Evolutionary conservation across 2,113 vertebrate genomes (phyloP), one percentile per base, ranked within the genome.

Genomic region (Oreocharis arfaki): DNA sequence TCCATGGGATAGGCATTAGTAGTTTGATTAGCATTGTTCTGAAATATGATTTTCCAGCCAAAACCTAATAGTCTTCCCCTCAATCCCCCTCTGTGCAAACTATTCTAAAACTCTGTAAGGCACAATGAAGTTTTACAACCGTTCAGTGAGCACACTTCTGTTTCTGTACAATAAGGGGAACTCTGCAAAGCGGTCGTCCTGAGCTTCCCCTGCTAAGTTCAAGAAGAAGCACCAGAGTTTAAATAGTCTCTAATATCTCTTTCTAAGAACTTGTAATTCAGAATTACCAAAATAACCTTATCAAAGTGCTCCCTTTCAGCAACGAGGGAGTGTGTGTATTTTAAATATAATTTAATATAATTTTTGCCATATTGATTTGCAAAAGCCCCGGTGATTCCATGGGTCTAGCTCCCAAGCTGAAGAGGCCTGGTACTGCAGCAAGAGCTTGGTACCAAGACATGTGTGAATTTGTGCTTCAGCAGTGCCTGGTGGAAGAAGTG

Each of bases 21-120:
- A 84, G 52, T 81, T 92, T 92, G 93, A 92, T 91, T 91, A 91
- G n/a, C 69, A 96, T 97, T 96, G 96, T 95, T 96, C 90, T 93
- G 65, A 84, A 91, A 84, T 73, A 70, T 0, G 4, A 3, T 64
- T 92, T 92, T 84, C 52, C 59, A 95, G 84, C 93, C 89, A 95
- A 96, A 91, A 56, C 19, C 44, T 76, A 68, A 75, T 37, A 94
- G 46, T 82, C 50, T 97, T 95, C 50, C 10, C 85, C 83, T 86
- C 52, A 50, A 3, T 81, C 80, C 17, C 84, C 83, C 71, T 88
- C 76, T 91, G 70, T 64, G 78, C 83, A 93, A 93, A 77, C 64
- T 73, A 19, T 83, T 63, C 70, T 90, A 80, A 89, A 90, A 84
- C 12, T 94, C 68, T 63, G 59, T 59, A 44, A 86, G 50, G 76